phyloP scores from a whole-genome alignment of 2,797 vertebrate species.

The Sebastes minor region DNA sequence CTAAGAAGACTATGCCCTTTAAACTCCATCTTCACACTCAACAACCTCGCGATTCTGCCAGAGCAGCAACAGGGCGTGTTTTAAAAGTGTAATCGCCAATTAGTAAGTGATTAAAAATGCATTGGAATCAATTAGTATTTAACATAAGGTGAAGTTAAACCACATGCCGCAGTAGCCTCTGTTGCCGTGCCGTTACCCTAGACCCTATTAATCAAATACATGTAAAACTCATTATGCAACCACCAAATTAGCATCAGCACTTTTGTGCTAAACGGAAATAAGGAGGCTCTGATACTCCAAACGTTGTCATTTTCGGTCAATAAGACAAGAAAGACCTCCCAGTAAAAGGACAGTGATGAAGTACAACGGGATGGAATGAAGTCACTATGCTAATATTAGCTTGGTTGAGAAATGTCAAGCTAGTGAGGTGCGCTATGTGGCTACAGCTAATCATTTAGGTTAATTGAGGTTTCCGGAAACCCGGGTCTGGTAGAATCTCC shows the following conservation, averaged over 20 bases:
- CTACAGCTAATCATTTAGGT: conserved; percentile 80
- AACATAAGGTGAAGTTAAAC: conserved; percentile 81
- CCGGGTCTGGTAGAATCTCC: conserved; percentile 59
- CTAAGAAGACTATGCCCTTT: conserved; percentile 77
- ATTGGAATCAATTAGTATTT: conserved; percentile 83
- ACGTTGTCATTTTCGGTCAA: conserved; percentile 71
- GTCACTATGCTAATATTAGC: conserved; percentile 77
- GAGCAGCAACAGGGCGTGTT: conserved; percentile 69
- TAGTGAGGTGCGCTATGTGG: conserved; percentile 49
- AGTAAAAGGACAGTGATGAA: conserved; percentile 67
- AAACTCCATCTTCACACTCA: conserved; percentile 69
- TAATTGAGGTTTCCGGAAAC: conserved; percentile 80
- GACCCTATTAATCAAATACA: conserved; percentile 76
- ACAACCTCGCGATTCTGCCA: conserved; percentile 51
- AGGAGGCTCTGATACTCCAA: conserved; percentile 49
- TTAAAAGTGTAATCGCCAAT: conserved; percentile 81
- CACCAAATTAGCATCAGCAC: conserved; percentile 68
- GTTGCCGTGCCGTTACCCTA: conserved; percentile 45
- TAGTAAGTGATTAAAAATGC: conserved; percentile 83
- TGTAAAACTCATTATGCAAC: conserved; percentile 67
- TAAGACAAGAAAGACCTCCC: conserved; percentile 52
- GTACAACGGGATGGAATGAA: conserved; percentile 60
- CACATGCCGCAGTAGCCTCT: conserved; percentile 65
- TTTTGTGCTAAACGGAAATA: conserved; percentile 62
- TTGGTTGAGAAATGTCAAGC: conserved; percentile 74